These are phyloP conservation scores for Apteryx owenii DNA, from an alignment of 2,113 vertebrate genomes.

Conservation along the genomic window DNA sequence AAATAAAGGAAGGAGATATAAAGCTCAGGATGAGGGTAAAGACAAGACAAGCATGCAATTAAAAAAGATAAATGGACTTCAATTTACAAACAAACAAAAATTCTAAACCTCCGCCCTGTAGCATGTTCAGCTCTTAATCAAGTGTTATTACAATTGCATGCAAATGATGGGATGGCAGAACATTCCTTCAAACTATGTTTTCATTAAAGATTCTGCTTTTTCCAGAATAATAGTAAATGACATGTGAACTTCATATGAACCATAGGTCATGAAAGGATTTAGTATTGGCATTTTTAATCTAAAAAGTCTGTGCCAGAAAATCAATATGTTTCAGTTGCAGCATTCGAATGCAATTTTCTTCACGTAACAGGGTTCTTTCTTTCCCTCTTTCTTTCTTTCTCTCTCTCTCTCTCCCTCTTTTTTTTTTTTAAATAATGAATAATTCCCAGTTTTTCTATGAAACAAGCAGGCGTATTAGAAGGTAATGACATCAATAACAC, in stretches of 20 bases:
- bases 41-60: slow-evolving; percentile 60
- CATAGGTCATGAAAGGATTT: slow-evolving; percentile 91
- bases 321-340: slow-evolving; percentile 92
- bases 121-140: slow-evolving; percentile 67
- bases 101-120: slow-evolving; percentile 25
- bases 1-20: slow-evolving; percentile 29
- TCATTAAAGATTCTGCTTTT: slow-evolving; percentile 89
- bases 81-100: slow-evolving; percentile 54
- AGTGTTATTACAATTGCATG: slow-evolving; percentile 79
- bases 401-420: slow-evolving; percentile 51
- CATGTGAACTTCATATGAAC: slow-evolving; percentile 97
- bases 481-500: slow-evolving; percentile 87
- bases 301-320: slow-evolving; percentile 92
- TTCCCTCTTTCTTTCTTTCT: slow-evolving; percentile 73
- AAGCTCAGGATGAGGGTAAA: slow-evolving; percentile 23
- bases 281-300: slow-evolving; percentile 98
- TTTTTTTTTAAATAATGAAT: slow-evolving; percentile 82
- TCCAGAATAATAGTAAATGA: slow-evolving; percentile 96
- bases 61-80: slow-evolving; percentile 73
- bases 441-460: slow-evolving; percentile 86
- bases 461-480: slow-evolving; percentile 84
- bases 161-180: slow-evolving; percentile 76
- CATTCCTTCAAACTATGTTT: slow-evolving; percentile 87
- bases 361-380: slow-evolving; percentile 80
- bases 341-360: slow-evolving; percentile 86